Base-by-base conservation (phyloP, 2,888 invertebrate genomes). In the Heliconius sara region DNA sequence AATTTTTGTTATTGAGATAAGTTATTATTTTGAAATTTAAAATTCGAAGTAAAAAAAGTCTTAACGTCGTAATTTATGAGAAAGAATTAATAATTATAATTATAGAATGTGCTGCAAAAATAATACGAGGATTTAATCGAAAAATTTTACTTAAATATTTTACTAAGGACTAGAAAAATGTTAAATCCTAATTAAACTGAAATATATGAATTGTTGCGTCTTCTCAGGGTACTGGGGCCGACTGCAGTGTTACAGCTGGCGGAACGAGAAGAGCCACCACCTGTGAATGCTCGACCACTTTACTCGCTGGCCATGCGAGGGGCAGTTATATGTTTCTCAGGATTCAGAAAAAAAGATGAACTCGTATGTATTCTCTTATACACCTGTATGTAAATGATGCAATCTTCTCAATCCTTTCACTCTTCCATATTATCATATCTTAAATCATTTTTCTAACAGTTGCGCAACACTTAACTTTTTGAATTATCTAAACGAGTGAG, bases 281-380 rank as follows among this genome's bases (percentile, higher is more conserved):
- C 96, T 85, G 96, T 96, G 87, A 97, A 97, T 91, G 95, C 96
- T 81, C 96, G 98, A 83, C 99, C 99, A 80, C 96, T 98, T 88
- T 99, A 97, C 94, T 98, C 97, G 91, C 96, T 97, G 88, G 96
- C 98, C 80, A 99, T 99, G 98, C 96, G 97, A 86, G 98, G 98
- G 83, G 97, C 98, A 77, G 97, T 98, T 87, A 97, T 98, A 85
- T 98, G 98, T 93, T 98, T 99, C 94, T 98, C 98, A 81, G 99
- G 99, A 81, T 98, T 99, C 93, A 96, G 98, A 86, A 97, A 97
- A 91, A 98, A 98, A 91, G 97, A 98, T 92, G 98, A 98, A 95
- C 95, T 99, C 96, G 99, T 99, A 91, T 66, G 65, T 66, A 70
- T 27, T 27, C 76, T 30, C n/a, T 27, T 34, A 43, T n/a, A 39